Evolutionary conservation across 2,888 invertebrate genomes (phyloP).

Genomic region (Tetanocera ferruginea): DNA sequence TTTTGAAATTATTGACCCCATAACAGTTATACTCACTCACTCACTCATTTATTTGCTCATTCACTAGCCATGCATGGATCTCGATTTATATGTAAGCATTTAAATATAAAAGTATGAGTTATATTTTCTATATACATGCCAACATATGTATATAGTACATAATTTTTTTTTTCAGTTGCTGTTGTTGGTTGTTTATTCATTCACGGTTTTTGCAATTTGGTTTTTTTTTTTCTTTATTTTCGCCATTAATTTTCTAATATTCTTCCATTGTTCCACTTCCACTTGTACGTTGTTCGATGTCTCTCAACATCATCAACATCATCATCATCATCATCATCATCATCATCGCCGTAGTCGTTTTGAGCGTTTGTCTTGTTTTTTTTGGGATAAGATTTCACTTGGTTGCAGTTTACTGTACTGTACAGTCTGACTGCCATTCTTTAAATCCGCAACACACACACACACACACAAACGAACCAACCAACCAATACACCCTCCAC

Average conservation of each 20-base stretch:
- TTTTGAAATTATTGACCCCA: constrained; percentile 18
- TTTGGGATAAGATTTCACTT: background rate
- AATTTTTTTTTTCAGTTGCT: background rate
- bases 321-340: too few species aligned
- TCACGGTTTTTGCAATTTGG: background rate
- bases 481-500: background rate
- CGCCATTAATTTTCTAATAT: background rate
- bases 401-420: background rate
- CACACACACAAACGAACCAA: background rate
- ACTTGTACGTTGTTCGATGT: background rate
- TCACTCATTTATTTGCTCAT: background rate
- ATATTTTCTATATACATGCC: constrained; percentile 26
- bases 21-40: background rate
- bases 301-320: background rate
- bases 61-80: background rate
- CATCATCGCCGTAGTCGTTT: too few species aligned
- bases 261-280: constrained; percentile 16
- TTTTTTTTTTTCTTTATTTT: background rate
- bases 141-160: constrained; percentile 7
- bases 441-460: background rate
- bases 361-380: background rate
- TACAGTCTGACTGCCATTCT: background rate
- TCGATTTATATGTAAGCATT: background rate
- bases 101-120: background rate
- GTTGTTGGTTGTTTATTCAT: background rate